Conservation (phyloP, 1,140 invertebrate genomes). For the Spodoptera frugiperda region DNA sequence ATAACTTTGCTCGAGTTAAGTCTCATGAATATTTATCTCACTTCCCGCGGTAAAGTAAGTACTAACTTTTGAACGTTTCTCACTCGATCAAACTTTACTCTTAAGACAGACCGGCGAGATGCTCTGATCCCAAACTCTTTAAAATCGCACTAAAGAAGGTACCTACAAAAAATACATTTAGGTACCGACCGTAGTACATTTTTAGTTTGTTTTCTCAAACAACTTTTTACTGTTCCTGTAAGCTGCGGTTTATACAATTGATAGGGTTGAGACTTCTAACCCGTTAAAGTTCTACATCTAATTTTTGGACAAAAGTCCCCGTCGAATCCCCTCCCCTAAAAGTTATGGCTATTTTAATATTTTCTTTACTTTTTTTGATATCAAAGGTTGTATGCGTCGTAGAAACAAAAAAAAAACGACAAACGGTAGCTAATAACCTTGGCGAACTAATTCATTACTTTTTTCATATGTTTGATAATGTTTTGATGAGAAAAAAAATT, state of each 20-base stretch:
- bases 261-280: too few species aligned
- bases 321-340: too few species aligned
- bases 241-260: not conserved
- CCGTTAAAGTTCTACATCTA: too few species aligned
- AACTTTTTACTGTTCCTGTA: not conserved
- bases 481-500: too few species aligned
- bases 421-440: too few species aligned
- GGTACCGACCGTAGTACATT: not conserved
- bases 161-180: constrained; percentile 26
- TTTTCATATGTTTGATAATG: too few species aligned
- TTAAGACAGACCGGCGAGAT: constrained; percentile 62
- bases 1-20: constrained; percentile 77
- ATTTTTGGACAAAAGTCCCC: too few species aligned
- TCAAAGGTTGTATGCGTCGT: too few species aligned
- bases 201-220: not conserved
- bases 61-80: constrained; percentile 77
- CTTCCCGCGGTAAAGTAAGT: constrained; percentile 66
- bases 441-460: too few species aligned
- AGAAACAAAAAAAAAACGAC: too few species aligned
- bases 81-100: constrained; percentile 81
- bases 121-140: constrained; percentile 61
- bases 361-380: too few species aligned
- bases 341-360: too few species aligned
- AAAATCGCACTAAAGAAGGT: constrained; percentile 57
- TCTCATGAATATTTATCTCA: constrained; percentile 81